Percentiles rank a stretch among this genome's conserved stretches.
Evolutionary conservation across 2,797 vertebrate genomes (phyloP).

Genomic region (Melanitta fusca): DNA sequence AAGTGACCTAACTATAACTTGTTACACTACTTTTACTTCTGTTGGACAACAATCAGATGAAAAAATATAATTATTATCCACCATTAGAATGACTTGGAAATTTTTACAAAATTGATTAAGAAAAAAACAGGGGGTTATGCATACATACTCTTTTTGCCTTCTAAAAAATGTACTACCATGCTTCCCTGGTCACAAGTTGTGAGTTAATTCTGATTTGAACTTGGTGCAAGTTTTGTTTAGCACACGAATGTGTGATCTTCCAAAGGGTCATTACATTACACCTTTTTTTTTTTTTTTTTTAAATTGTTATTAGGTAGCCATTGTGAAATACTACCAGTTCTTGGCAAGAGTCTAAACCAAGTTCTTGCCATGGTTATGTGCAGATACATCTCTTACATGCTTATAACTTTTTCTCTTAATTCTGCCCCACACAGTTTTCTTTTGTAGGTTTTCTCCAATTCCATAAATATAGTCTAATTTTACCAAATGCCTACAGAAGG

Average conservation of each 20-base stretch:
- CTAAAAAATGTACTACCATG: background rate
- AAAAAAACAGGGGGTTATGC: background rate
- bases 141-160: background rate
- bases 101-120: background rate
- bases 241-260: background rate
- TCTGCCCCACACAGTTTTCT: background rate
- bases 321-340: background rate
- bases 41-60: background rate
- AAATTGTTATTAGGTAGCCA: background rate
- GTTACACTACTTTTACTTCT: background rate
- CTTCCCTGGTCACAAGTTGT: background rate
- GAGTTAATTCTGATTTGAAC: background rate
- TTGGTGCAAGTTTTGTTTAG: background rate
- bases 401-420: background rate
- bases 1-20: background rate
- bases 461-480: background rate
- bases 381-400: background rate
- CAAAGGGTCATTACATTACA: background rate
- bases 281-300: background rate
- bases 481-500: background rate
- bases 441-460: background rate
- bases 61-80: background rate
- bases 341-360: background rate
- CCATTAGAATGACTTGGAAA: background rate
- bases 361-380: background rate